phyloP scores from a whole-genome alignment of 2,113 vertebrate genomes.

The Acrocephalus arundinaceus region DNA sequence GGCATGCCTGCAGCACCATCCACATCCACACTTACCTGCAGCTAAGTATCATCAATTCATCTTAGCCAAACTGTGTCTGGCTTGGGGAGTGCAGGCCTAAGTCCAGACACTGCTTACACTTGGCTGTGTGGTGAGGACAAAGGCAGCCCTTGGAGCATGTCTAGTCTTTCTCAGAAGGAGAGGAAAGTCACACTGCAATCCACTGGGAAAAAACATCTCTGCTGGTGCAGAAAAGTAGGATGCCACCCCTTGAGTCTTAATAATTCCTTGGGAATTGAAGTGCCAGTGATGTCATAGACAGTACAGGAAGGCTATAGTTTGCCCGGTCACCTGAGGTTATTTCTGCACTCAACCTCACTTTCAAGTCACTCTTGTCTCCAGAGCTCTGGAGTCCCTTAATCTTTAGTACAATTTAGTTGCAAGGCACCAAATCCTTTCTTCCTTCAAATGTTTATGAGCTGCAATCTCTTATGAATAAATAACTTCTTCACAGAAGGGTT shows the following conservation, averaged over 20 bases:
- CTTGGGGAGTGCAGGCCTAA: neutral
- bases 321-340: neutral
- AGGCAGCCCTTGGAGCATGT: neutral
- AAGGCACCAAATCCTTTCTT: neutral
- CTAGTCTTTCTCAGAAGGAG: neutral
- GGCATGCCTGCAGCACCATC: accelerated
- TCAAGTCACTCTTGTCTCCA: neutral
- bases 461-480: neutral
- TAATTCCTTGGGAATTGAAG: neutral
- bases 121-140: neutral
- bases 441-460: neutral
- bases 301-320: neutral
- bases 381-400: neutral
- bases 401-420: neutral
- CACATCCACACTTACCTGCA: neutral
- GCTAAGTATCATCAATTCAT: neutral
- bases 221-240: neutral
- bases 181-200: neutral
- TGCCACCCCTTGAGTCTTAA: neutral
- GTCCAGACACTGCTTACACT: neutral
- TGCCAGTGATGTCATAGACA: neutral
- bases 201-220: neutral
- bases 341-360: neutral
- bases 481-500: neutral
- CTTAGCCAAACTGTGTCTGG: neutral